phyloP scores from a whole-genome alignment of 2,113 vertebrate species.

The Ramphastos sulfuratus region DNA sequence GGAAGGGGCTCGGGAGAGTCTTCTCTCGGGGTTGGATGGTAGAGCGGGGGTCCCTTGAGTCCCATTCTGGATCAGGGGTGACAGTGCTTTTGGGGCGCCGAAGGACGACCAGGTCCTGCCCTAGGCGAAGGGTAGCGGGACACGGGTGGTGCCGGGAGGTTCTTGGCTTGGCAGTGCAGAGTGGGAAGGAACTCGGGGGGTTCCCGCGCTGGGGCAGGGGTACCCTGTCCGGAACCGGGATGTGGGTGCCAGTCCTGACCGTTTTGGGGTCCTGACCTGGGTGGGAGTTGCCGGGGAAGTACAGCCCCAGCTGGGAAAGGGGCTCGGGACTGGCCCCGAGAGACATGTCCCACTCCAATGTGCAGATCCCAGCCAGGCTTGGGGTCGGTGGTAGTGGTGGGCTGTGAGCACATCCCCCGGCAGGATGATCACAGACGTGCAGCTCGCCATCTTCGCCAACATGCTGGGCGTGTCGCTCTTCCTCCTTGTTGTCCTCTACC shows the following conservation, averaged over 20 bases:
- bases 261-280: too few relatives aligned
- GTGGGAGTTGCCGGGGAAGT: neutral
- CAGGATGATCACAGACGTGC: conserved; percentile 97
- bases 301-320: neutral
- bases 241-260: too few relatives aligned
- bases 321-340: neutral
- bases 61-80: too few relatives aligned
- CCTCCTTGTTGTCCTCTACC: conserved; percentile 93
- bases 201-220: neutral
- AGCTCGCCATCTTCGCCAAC: conserved; percentile 97
- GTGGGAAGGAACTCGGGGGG: neutral
- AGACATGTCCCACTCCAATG: neutral
- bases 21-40: too few relatives aligned
- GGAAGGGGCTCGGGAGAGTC: too few relatives aligned
- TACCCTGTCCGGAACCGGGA: neutral
- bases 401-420: neutral
- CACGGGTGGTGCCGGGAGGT: too few relatives aligned
- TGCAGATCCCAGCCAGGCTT: neutral
- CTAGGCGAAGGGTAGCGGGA: too few relatives aligned
- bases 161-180: neutral
- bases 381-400: neutral
- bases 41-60: neutral
- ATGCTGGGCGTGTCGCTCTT: conserved; percentile 97
- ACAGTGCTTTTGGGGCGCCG: too few relatives aligned
- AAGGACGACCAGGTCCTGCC: neutral